Base-by-base conservation (phyloP, 2,888 invertebrate species). In the Thymelicus lineola region DNA sequence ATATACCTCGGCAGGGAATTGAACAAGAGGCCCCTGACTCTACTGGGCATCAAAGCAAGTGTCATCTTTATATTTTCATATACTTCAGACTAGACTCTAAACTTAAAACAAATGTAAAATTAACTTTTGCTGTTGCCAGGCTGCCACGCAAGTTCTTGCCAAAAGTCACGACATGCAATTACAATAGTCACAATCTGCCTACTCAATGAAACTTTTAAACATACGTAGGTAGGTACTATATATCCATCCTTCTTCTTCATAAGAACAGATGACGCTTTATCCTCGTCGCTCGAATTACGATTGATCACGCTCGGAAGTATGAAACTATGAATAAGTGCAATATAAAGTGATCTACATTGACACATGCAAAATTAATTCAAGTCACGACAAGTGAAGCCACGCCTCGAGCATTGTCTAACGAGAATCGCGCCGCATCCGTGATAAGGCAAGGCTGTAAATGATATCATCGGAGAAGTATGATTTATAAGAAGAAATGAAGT, bases 331-430 rank as follows among this genome's bases (percentile, higher is more conserved):
- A 64, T 69, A 69, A 69, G 62, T 64, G 55, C 55, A 20, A 53
- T 35, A 48, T 65, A 74, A 79, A 81, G 50, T 77, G 76, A 84
- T 77, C 82, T 82, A 80, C 85, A 86, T 87, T 89, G 90, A 90
- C 89, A 88, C 87, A 86, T 85, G 85, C 85, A 84, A 84, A 87
- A 89, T 87, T 86, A 86, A 87, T 86, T 84, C 85, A 69, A 88
- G 88, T 91, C 91, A 91, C 91, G 91, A 90, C 81, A 76, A 80
- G 79, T 75, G 78, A 73, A 80, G 78, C 86, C 89, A 88, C 91
- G 90, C 91, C 91, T 83, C 79, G 72, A 77, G 85, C 84, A 88
- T 90, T 88, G 90, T 90, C 86, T 88, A 85, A 86, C 83, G 78
- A 85, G 82, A 74, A 63, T 45, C 69, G 58, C 46, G 71, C 75